Evolutionary conservation across 2,797 vertebrate genomes (phyloP).

Genomic region (Labroides dimidiatus): DNA sequence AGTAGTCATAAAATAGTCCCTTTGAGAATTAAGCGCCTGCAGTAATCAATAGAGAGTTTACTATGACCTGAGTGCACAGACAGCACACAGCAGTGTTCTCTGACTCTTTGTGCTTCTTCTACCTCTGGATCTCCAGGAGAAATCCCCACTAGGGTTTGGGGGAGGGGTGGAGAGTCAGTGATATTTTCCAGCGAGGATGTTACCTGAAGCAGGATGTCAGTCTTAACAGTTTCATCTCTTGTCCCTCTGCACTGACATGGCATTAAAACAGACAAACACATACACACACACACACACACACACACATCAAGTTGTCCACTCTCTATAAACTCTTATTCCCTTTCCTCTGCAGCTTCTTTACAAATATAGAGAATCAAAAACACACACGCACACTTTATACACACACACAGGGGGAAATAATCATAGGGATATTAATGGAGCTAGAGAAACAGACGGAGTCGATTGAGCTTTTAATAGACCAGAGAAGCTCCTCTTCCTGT

Average conservation of each 20-base stretch:
- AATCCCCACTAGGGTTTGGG: constrained; percentile 11
- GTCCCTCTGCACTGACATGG: constrained; percentile 13
- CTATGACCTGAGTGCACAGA: constrained; percentile 48
- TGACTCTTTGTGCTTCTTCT: constrained; percentile 12
- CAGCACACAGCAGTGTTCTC: constrained; percentile 23
- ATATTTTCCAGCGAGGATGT: constrained; percentile 38
- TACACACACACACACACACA: constrained; percentile 16
- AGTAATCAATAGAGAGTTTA: constrained; percentile 69
- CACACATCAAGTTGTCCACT: constrained; percentile 7
- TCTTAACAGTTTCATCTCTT: constrained; percentile 24
- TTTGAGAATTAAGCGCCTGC: constrained; percentile 40
- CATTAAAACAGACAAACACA: constrained; percentile 22
- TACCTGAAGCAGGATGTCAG: constrained; percentile 46
- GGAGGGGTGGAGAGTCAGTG: constrained; percentile 10
- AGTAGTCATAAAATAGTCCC: constrained; percentile 60
- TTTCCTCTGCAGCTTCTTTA: constrained; percentile 20
- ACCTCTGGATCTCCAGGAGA: constrained; percentile 22
- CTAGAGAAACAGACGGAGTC: constrained; percentile 73
- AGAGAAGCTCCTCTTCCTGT: constrained; percentile 74
- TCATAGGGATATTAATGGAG: constrained; percentile 79
- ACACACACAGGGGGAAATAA: constrained; percentile 35
- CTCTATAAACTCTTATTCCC: constrained; percentile 13
- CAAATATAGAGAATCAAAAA: constrained; percentile 12
- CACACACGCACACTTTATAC: not conserved
- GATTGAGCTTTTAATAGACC: constrained; percentile 80